Evolutionary conservation across 1,140 invertebrate species (phyloP).

Genomic region (Leucophenga varia): DNA sequence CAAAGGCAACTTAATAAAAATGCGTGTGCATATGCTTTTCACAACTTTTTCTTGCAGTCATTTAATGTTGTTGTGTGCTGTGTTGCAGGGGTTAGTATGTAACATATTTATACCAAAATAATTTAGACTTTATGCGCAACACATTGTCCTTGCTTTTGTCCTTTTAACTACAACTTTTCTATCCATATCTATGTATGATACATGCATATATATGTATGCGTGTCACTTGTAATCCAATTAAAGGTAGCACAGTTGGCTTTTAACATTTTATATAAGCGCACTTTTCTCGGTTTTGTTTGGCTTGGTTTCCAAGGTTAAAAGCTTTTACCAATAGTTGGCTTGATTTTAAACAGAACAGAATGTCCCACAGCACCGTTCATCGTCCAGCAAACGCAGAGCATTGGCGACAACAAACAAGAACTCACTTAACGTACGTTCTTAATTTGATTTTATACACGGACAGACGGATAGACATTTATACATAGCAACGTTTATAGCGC

Average conservation of each 20-base stretch:
- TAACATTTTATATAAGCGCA: constrained; percentile 31
- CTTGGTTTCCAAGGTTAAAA: constrained; percentile 42
- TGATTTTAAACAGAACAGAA: constrained; percentile 39
- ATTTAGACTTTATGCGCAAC: too few species aligned
- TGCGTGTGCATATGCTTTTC: constrained; percentile 28
- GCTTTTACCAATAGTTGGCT: constrained; percentile 52
- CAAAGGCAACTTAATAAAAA: constrained; percentile 52
- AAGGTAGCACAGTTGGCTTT: constrained; percentile 54
- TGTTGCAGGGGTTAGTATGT: too few species aligned
- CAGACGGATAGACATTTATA: too few species aligned
- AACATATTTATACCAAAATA: too few species aligned
- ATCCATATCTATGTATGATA: too few species aligned
- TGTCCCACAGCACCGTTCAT: constrained; percentile 23
- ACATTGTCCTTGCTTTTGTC: too few species aligned
- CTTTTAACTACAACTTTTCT: too few species aligned
- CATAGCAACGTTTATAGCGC: too few species aligned
- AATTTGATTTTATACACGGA: constrained; percentile 52
- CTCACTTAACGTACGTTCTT: constrained; percentile 49
- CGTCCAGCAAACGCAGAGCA: too few species aligned
- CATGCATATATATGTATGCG: background rate
- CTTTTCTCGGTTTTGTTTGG: constrained; percentile 16
- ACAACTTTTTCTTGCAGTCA: too few species aligned
- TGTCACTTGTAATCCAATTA: constrained; percentile 46
- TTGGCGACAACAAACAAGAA: too few species aligned
- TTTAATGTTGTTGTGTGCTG: too few species aligned